Evolutionary conservation across 2,888 invertebrate species (phyloP), one percentile per base, ranked within the genome.

Genomic region (Eueremaeus valkanovi): DNA sequence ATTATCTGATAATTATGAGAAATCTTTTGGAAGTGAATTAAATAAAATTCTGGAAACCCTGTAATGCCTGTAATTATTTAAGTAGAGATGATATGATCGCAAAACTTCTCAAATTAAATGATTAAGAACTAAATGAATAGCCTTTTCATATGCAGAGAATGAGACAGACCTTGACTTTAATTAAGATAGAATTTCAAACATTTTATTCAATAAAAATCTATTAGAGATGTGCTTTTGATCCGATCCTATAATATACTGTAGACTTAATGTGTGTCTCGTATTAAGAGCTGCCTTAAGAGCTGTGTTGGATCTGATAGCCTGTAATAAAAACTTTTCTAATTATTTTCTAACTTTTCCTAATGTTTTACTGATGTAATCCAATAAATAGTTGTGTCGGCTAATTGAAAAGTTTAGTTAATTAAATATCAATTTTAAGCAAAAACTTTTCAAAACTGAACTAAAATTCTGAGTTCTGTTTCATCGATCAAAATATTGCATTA

Each of bases 121-220:
- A 36, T 36, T 36, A 36, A 36, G 11, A 36, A 11, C 36, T 11
- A 36, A 36, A 36, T 36, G 36, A 8, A 11, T 8, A 36, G 36
- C 36, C 36, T 36, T 36, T 36, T 36, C n/a, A 36, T 36, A 36
- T 36, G 36, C 11, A 36, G n/a, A n/a, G n/a, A n/a, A 8, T 36
- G 11, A 36, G 5, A 36, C 36, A 36, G 11, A 55, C 63, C 63
- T 63, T 33, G 33, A 63, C 63, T 63, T 13, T 33, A 63, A 63
- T 63, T 36, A 63, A 63, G 63, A 63, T 63, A n/a, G 63, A 63
- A 29, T 55, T 55, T 55, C 55, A 55, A 55, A 55, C 16, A n/a
- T 24, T 55, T 55, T 49, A 49, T 49, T 49, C 8, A 49, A 49
- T 49, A 49, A n/a, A 49, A 49, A 18, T 49, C 49, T 49, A 49